Conservation (phyloP, 2,797 vertebrate species). For the Anguilla marmorata region DNA sequence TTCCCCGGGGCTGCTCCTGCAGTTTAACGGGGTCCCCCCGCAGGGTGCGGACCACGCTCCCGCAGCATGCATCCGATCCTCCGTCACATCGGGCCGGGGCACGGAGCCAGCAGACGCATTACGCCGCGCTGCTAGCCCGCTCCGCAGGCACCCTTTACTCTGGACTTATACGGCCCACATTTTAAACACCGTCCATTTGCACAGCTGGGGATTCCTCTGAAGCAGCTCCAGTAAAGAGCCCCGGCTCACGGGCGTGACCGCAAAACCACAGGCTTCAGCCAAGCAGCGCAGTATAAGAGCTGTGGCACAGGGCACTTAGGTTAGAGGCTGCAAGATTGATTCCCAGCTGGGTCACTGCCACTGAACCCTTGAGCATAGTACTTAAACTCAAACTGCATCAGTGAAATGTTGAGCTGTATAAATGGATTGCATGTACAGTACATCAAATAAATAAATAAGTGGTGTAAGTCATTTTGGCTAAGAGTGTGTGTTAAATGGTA, state of each 20-base stretch:
- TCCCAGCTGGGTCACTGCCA: background rate
- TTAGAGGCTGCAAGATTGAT: background rate
- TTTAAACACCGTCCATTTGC: background rate
- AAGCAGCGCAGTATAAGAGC: too few species aligned
- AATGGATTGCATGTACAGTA: background rate
- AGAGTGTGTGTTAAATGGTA: too few species aligned
- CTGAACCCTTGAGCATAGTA: background rate
- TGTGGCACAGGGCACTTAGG: too few species aligned
- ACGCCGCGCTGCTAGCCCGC: background rate
- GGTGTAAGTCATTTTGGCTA: too few species aligned
- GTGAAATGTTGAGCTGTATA: background rate
- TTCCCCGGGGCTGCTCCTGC: background rate
- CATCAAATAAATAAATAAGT: too few species aligned
- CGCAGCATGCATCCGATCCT: background rate
- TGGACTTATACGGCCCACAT: background rate
- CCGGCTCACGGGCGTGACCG: background rate
- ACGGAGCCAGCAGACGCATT: background rate
- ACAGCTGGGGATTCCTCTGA: background rate
- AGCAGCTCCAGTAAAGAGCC: background rate
- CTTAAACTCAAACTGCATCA: background rate
- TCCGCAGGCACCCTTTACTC: background rate
- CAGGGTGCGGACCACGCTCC: background rate
- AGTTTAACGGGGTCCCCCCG: background rate
- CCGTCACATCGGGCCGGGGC: background rate
- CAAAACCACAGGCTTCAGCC: background rate